Evolutionary conservation across 2,113 vertebrate species (phyloP), one percentile per base, ranked within the genome.

Genomic region (Synchiropus splendidus): DNA sequence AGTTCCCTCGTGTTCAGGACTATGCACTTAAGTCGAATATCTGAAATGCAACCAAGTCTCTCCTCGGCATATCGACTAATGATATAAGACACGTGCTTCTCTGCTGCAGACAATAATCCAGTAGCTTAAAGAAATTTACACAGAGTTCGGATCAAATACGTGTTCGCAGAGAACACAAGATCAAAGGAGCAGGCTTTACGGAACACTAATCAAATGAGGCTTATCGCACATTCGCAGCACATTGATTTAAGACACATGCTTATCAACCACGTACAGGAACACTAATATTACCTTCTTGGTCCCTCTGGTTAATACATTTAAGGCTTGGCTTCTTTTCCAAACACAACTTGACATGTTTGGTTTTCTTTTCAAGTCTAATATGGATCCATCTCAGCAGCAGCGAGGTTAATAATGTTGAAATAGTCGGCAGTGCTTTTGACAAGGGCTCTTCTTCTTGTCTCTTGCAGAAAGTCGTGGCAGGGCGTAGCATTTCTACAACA

Each of bases 201-300:
- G 36, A 63, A 48, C 16, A 43, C 58, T 58, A 30, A 68, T 64
- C 62, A 74, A 67, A 70, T 43, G 33, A 39, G 63, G 51, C 75
- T 81, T 75, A 70, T 78, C 73, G 59, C 67, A 59, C 49, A 53
- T 36, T 63, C 12, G 32, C 60, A 66, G 63, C 34, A 33, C 63
- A 56, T 52, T 61, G 72, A 73, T 77, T 72, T 56, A 67, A 62
- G 59, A 59, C 57, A 37, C 31, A 30, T 51, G 64, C 58, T 78
- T 77, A 83, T 76, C 74, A 56, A 60, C 51, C 45, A 47, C 43
- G 58, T 61, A 51, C 50, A 66, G 67, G 61, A 58, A 51, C 61
- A 39, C 50, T 42, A 67, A 67, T 72, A 70, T 27, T 27, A 27
- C 70, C 70, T 42, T 41, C 63, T 47, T 18, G 34, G 51, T 48